A percentile compares a stretch with the other conserved stretches of the same genome.
These are phyloP conservation scores for Typhlichthys eigenmanni DNA, from an alignment of 2,797 vertebrate species.

Conservation along the genomic window DNA sequence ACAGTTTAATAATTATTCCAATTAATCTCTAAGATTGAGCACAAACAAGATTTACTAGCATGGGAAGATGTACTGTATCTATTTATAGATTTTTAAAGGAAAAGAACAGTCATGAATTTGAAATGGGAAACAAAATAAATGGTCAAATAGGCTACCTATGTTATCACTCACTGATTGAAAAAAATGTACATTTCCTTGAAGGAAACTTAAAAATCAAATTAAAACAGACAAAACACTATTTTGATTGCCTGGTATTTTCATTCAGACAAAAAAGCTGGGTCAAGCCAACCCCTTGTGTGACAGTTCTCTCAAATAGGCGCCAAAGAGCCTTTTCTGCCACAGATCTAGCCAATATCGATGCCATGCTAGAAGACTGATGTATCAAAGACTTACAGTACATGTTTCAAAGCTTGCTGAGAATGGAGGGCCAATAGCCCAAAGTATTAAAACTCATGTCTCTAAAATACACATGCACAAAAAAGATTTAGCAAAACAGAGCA, in stretches of 20 bases:
- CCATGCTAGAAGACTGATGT: constrained; percentile 80
- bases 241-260: constrained; percentile 72
- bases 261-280: constrained; percentile 80
- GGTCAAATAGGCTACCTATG: too few relatives aligned
- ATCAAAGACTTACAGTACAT: constrained; percentile 79
- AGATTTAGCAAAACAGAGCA: constrained; percentile 42
- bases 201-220: too few relatives aligned
- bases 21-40: constrained; percentile 76
- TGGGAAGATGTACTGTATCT: constrained; percentile 59
- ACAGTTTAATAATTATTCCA: constrained; percentile 75
- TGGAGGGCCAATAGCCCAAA: constrained; percentile 78
- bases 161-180: too few relatives aligned
- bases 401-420: constrained; percentile 84
- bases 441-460: constrained; percentile 79
- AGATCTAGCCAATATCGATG: constrained; percentile 79
- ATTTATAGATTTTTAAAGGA: constrained; percentile 57
- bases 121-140: constrained; percentile 8
- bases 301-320: constrained; percentile 76
- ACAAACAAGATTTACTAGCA: constrained; percentile 70
- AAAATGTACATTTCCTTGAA: too few relatives aligned
- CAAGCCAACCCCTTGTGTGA: constrained; percentile 79
- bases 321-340: constrained; percentile 79
- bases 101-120: constrained; percentile 12
- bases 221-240: constrained; percentile 22
- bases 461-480: constrained; percentile 69